phyloP scores from a whole-genome alignment of 2,797 vertebrate species.

The Perodicticus potto region DNA sequence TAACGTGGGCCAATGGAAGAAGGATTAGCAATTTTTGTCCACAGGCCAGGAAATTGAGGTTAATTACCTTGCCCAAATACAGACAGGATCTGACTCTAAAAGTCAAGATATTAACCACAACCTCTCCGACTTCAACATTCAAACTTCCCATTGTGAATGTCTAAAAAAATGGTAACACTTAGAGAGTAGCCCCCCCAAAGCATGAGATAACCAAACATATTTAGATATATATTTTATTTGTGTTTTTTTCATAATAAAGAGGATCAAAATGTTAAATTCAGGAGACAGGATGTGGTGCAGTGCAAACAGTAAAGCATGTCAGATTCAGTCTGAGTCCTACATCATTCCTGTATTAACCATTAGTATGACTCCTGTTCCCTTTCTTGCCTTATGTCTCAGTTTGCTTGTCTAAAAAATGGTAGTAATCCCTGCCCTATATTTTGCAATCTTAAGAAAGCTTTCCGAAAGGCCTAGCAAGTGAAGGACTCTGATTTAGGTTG shows the following conservation, averaged over 20 bases:
- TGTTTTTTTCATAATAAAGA: neutral
- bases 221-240: neutral
- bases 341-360: neutral
- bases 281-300: neutral
- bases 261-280: neutral
- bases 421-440: neutral
- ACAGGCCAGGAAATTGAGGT: neutral
- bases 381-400: neutral
- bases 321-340: neutral
- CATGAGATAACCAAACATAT: neutral
- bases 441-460: neutral
- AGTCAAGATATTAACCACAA: slow-evolving; percentile 27
- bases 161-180: neutral
- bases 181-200: neutral
- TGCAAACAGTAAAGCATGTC: neutral
- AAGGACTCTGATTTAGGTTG: neutral
- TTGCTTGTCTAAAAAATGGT: neutral
- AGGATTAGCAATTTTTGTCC: neutral
- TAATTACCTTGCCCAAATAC: slow-evolving; percentile 20
- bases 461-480: neutral
- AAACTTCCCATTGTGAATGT: neutral
- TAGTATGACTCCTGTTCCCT: neutral
- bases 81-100: neutral
- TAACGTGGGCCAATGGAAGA: no score
- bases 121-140: neutral